Evolutionary conservation across 2,888 invertebrate species (phyloP).

Genomic region (Watsonalla binaria): DNA sequence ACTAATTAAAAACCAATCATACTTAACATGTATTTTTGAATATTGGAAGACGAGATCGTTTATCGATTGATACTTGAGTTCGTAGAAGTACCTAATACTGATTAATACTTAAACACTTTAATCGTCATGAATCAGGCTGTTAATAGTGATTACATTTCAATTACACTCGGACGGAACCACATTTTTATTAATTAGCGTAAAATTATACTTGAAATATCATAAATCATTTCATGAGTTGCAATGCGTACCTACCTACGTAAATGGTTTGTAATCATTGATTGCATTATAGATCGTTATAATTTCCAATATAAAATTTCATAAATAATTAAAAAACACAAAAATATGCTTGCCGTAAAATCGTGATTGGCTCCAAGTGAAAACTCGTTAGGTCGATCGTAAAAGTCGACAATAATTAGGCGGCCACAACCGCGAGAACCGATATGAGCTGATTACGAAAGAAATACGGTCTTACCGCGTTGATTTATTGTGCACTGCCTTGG

Average conservation of each 20-base stretch:
- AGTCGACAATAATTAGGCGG: slow-evolving; percentile 77
- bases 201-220: neutral
- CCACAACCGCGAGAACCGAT: slow-evolving; percentile 70
- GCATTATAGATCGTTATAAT: neutral
- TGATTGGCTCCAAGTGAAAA: slow-evolving; percentile 76
- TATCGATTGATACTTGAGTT: neutral
- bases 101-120: neutral
- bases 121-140: neutral
- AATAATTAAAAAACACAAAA: slow-evolving; percentile 67
- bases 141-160: neutral
- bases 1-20: slow-evolving; percentile 3
- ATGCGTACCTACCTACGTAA: too few relatives aligned
- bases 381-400: slow-evolving; percentile 76
- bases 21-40: neutral
- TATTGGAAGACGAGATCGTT: neutral
- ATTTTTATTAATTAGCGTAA: neutral
- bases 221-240: too few relatives aligned
- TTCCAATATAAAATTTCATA: slow-evolving; percentile 19
- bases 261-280: neutral
- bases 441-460: slow-evolving; percentile 78
- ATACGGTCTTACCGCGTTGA: slow-evolving; percentile 73
- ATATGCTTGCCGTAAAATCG: slow-evolving; percentile 65
- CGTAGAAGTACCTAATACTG: neutral
- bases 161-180: neutral
- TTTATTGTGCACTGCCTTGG: slow-evolving; percentile 60